Base-by-base conservation (phyloP, 2,113 vertebrate species). In the Sturnus vulgaris region DNA sequence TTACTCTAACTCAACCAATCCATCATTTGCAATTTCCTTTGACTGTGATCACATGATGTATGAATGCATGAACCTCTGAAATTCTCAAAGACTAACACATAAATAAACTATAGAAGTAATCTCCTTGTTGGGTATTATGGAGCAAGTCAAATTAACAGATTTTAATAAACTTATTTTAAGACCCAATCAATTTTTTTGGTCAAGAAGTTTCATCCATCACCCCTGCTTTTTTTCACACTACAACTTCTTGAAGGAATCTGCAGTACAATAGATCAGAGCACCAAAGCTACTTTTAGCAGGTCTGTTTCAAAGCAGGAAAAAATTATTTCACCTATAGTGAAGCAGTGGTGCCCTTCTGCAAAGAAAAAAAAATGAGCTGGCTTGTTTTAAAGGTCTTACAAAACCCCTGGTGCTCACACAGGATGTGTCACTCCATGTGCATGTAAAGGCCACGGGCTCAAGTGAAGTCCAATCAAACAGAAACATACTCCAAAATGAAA, bases 141-240 rank as follows among this genome's bases (percentile, higher is more conserved):
- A 63, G 10, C 9, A 77, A 7, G 11, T 21, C 63, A 28, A 81
- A 59, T 25, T 42, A 78, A 80, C 6, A 47, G 30, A 78, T 44
- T 92, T 44, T 33, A 82, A 69, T 9, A 69, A 66, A 76, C 4
- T 59, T 37, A 66, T 52, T 85, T 52, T 59, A 88, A 72, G 5
- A 75, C 3, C 7, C 5, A n/a, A 2, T 9, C 27, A 8, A 4
- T 17, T 37, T 5, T 60, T 46, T n/a, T 8, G 5, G 8, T 40
- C 47, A 55, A 15, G 37, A 65, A 60, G 7, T 24, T 80, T 75
- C 65, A 59, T 1, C 1, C 2, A 50, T 31, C 5, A 2, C 6
- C 2, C 11, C 25, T 37, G 3, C 50, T 52, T 76, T 25, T 25
- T 64, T 61, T 37, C n/a, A 53, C 28, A 57, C 1, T 3, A 9